Evolutionary conservation across 2,113 vertebrate species (phyloP).

Genomic region (Cairina moschata): DNA sequence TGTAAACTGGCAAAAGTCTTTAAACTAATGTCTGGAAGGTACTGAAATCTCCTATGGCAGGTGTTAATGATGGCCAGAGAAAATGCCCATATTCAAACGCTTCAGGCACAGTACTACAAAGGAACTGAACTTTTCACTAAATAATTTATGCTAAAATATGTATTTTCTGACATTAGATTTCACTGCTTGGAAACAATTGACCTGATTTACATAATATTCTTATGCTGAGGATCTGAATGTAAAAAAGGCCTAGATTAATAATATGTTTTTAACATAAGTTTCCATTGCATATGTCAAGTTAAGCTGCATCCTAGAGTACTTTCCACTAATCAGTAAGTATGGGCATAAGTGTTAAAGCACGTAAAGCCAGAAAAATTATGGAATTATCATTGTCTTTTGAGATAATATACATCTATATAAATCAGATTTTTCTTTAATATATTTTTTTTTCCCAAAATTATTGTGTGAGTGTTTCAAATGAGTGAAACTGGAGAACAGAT

Average conservation of each 20-base stretch:
- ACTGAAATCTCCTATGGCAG: slow-evolving; percentile 52
- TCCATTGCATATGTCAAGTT: slow-evolving; percentile 42
- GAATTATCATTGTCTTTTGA: slow-evolving; percentile 35
- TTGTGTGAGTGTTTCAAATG: background rate
- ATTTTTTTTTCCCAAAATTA: background rate
- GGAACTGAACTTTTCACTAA: slow-evolving; percentile 80
- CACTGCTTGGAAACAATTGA: slow-evolving; percentile 75
- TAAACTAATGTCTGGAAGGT: slow-evolving; percentile 25
- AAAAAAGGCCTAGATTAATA: slow-evolving; percentile 59
- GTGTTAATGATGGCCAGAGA: slow-evolving; percentile 39
- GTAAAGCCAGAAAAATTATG: slow-evolving; percentile 9
- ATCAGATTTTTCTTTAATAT: background rate
- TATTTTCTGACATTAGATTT: slow-evolving; percentile 84
- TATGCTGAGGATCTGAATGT: slow-evolving; percentile 65
- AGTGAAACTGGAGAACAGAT: background rate
- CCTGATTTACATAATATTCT: slow-evolving; percentile 79
- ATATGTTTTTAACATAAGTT: slow-evolving; percentile 67
- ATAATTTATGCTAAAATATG: slow-evolving; percentile 86
- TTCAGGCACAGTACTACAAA: slow-evolving; percentile 67
- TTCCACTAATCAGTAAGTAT: slow-evolving; percentile 50
- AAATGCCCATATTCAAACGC: slow-evolving; percentile 55
- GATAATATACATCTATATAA: background rate
- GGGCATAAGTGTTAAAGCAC: background rate
- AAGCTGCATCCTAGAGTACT: background rate
- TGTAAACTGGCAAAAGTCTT: background rate